Conservation (phyloP, 1,140 invertebrate genomes). For the Calliopsis andreniformis region DNA sequence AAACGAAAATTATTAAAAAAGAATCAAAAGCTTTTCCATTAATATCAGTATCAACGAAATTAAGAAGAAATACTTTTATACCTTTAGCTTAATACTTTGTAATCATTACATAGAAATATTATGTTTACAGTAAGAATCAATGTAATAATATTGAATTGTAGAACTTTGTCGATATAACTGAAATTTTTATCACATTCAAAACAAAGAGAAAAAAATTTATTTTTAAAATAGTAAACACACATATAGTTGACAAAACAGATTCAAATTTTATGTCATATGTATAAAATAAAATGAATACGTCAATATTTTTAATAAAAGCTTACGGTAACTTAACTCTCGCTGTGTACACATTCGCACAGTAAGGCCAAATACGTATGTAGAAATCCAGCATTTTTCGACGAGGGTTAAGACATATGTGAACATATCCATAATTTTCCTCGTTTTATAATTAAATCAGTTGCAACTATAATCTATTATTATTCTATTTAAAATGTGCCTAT, state of each 20-base stretch:
- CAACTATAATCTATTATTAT: slow-evolving; percentile 27
- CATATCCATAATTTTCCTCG: slow-evolving; percentile 32
- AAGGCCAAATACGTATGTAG: too few relatives aligned
- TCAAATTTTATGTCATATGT: slow-evolving; percentile 6
- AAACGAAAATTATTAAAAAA: too few relatives aligned
- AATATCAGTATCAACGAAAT: neutral
- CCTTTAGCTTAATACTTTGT: too few relatives aligned
- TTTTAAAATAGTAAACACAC: slow-evolving; percentile 14
- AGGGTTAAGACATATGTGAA: slow-evolving; percentile 8
- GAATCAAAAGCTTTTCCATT: neutral
- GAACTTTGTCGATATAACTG: too few relatives aligned
- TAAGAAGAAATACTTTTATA: neutral
- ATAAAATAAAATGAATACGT: slow-evolving; percentile 1
- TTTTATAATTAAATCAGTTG: slow-evolving; percentile 9
- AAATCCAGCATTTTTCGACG: too few relatives aligned
- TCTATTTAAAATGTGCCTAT: slow-evolving; percentile 38
- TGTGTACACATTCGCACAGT: too few relatives aligned
- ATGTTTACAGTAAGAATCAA: neutral
- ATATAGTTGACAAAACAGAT: neutral
- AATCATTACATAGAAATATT: slow-evolving; percentile 19
- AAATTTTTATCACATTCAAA: neutral
- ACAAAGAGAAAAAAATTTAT: neutral
- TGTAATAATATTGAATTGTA: neutral
- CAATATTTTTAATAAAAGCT: neutral
- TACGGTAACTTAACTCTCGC: slow-evolving; percentile 21